Base-by-base conservation (phyloP, 2,888 invertebrate species). In the Sphinx pinastri region DNA sequence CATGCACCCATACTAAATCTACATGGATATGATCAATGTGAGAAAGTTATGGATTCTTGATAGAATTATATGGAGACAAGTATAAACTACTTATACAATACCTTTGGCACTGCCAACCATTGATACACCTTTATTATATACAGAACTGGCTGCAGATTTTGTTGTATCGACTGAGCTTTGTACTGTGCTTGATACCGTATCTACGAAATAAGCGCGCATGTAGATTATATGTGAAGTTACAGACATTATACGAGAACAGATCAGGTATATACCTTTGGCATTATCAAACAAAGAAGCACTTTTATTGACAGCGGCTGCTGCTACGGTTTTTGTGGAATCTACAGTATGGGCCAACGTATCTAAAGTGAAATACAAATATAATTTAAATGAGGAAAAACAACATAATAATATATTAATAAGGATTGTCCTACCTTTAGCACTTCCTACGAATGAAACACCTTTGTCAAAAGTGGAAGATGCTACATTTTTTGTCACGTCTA, bases 81-180 rank as follows among this genome's bases (percentile, higher is more conserved):
- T 25, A 58, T n/a, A 31, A 63, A 12, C 14, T 58, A 52, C 38
- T 45, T 14, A 69, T 69, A 69, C 68, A 14, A 68, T 84, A 84
- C 84, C 88, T 89, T 88, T 86, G 58, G 87, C 87, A 76, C 77
- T 79, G 71, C 84, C 86, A 74, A 86, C 79, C 69, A 86, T 58
- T 58, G 85, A 78, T 19, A 77, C 75, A 68, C 89, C 80, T 71
- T 88, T 89, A 71, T 89, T 86, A 69, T 83, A 78, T 66, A 84
- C 84, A 25, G 84, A 82, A 25, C 83, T 76, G 38, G 90, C 84
- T 11, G 81, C 83, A 68, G 79, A 83, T 76, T 85, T 89, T 47
- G 89, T 88, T n/a, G 83, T 78, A 71, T 88, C 88, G 77, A 88
- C 80, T 71, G 84, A 84, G 74, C 77, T 83, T 74, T 84, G 79